Evolutionary conservation across 2,888 invertebrate genomes (phyloP), one percentile per base, ranked within the genome.

Genomic region (Lypha dubia): DNA sequence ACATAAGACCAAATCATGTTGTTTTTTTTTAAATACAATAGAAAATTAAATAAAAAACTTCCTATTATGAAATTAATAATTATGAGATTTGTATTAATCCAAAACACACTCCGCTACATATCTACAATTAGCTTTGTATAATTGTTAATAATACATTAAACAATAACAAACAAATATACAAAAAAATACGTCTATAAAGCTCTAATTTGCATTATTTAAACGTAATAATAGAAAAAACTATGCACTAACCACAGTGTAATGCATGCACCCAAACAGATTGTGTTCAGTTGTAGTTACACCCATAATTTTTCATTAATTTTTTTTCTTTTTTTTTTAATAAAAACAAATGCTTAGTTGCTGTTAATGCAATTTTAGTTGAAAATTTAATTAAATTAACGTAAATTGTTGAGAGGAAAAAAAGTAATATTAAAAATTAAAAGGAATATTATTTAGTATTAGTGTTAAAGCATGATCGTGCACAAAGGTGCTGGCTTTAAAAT

Each of bases 151-250:
- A 60, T 67, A 58, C 15, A 68, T 60, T 38, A 46, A 71, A 62
- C 9, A 51, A 46, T 74, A 67, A 38, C 20, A 74, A 51, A 15
- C 46, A 20, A 60, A 65, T 38, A 60, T 67, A n/a, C n/a, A n/a
- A n/a, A n/a, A n/a, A n/a, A n/a, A n/a, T n/a, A n/a, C 20, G 5
- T 71, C 71, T 65, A 58, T 63, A 44, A n/a, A 44, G 28, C 51
- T 38, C 17, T 75, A 71, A 79, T 80, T 79, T 79, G 65, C 79
- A 84, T 83, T 77, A 82, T 65, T 83, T 79, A 38, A 63, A 62
- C 38, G 62, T 41, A 75, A 53, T 68, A 53, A 68, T n/a, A 68
- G 24, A 32, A 53, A 68, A 35, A 32, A 53, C 41, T 53, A 2
- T 32, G 38, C 28, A 73, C 58, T 24, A 73, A n/a, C 44, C 56